Conservation (phyloP, 37 sponge, comb jelly and placozoan genomes). For the Mnemiopsis leidyi region DNA sequence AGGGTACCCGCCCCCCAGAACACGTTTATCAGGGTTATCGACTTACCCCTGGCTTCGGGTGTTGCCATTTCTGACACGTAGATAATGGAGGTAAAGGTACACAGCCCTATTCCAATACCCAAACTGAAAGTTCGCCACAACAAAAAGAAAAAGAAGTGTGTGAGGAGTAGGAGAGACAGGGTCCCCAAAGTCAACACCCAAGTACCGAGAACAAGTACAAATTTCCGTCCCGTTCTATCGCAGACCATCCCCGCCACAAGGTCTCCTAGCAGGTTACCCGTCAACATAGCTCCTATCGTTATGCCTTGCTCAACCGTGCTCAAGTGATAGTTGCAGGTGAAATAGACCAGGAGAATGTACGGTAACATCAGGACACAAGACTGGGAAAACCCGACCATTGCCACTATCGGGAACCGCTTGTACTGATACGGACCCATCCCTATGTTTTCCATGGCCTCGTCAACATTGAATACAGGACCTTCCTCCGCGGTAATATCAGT, state of each 20-base stretch:
- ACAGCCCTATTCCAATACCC: not conserved
- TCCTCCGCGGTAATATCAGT: not conserved
- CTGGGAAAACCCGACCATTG: conserved; percentile 8
- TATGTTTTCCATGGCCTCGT: not conserved
- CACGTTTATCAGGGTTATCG: not conserved
- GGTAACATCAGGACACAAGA: not conserved
- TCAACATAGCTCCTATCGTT: not conserved
- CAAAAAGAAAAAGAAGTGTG: not conserved
- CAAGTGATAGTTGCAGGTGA: conserved; percentile 11
- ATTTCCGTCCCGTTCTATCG: not conserved
- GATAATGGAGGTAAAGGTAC: conserved; percentile 1
- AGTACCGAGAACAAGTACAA: not conserved
- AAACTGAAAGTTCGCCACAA: not conserved
- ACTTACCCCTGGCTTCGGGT: not conserved
- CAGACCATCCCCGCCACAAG: conserved; percentile 3
- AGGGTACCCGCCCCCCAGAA: not conserved
- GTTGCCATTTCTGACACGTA: not conserved
- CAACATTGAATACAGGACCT: not conserved
- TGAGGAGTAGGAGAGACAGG: not conserved
- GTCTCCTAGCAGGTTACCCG: not conserved
- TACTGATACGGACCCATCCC: not conserved
- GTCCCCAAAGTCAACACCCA: not conserved
- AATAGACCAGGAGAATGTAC: not conserved
- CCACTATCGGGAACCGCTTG: not conserved
- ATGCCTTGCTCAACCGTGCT: not conserved